phyloP scores from a whole-genome alignment of 2,113 vertebrate genomes.

The Pomatostomus ruficeps region DNA sequence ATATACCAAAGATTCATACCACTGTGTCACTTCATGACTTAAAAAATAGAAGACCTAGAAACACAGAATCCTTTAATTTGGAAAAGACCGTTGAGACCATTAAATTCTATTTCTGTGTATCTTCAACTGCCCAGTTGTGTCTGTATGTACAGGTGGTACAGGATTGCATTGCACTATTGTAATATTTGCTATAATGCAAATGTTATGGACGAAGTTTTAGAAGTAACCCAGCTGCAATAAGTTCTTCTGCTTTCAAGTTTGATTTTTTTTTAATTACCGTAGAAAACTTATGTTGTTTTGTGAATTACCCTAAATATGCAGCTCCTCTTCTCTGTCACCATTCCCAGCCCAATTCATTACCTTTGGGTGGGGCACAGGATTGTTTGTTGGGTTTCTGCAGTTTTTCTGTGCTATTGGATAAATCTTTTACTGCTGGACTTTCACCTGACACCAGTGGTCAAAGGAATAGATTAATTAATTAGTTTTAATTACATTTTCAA shows the following conservation, averaged over 20 bases:
- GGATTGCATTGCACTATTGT: not conserved
- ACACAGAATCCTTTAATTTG: not conserved
- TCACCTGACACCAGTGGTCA: not conserved
- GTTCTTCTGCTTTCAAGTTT: not conserved
- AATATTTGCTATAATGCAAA: not conserved
- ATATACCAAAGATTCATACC: not conserved
- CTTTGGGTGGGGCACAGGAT: not conserved
- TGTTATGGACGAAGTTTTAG: not conserved
- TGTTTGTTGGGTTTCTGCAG: not conserved
- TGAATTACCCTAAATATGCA: not conserved
- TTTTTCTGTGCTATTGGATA: not conserved
- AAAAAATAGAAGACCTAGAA: not conserved
- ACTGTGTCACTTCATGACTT: not conserved
- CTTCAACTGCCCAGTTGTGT: not conserved
- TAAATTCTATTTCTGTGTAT: not conserved
- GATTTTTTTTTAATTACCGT: not conserved
- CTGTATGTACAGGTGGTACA: not conserved
- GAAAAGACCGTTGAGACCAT: not conserved
- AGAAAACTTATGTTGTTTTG: not conserved
- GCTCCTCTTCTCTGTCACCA: not conserved
- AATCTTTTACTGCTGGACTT: not conserved
- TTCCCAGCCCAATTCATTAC: not conserved
- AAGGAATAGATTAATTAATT: not conserved
- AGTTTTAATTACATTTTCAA: not conserved
- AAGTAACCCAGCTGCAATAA: not conserved